These are phyloP conservation scores for Melanostoma mellinum DNA, from an alignment of 2,888 invertebrate species.

Conservation along the genomic window DNA sequence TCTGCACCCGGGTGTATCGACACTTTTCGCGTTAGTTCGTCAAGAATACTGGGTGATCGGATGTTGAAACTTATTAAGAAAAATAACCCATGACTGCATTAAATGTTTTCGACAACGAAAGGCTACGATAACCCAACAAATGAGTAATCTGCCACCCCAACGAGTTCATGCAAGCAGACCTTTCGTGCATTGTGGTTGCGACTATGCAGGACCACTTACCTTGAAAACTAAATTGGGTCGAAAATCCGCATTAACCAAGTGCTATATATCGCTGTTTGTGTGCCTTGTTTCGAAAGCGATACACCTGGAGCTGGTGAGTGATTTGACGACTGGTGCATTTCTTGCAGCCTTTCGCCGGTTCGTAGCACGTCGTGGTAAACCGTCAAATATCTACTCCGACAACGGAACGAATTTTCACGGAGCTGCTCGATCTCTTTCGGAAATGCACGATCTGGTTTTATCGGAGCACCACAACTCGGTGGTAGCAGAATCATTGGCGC, in stretches of 20 bases:
- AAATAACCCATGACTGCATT: conserved; percentile 5
- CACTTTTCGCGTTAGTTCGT: conserved; percentile 10
- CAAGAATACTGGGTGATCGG: conserved; percentile 23
- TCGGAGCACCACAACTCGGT: conserved; percentile 18
- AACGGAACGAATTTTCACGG: conserved; percentile 61
- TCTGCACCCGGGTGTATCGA: conserved; percentile 20
- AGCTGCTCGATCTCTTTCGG: conserved; percentile 26
- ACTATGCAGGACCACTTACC: conserved; percentile 50
- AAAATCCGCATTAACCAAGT: neutral
- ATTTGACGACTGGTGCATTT: conserved; percentile 42
- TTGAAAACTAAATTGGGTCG: conserved; percentile 7
- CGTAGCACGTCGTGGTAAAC: conserved; percentile 46
- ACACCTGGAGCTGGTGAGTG: conserved; percentile 49
- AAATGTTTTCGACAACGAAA: conserved; percentile 28
- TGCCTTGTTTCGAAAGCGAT: conserved; percentile 43
- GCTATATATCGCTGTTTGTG: conserved; percentile 51
- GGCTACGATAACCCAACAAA: conserved; percentile 5
- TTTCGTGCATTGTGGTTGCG: conserved; percentile 43
- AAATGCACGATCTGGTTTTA: conserved; percentile 35
- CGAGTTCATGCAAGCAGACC: conserved; percentile 16
- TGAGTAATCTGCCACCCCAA: conserved; percentile 38
- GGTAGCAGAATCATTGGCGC: conserved; percentile 45
- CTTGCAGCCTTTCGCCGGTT: conserved; percentile 49
- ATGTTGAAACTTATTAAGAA: neutral
- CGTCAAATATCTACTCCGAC: conserved; percentile 44